A percentile compares a stretch with the other conserved stretches of the same genome.
These are phyloP conservation scores for Argya squamiceps DNA, from an alignment of 2,797 vertebrate genomes.

Conservation along the genomic window DNA sequence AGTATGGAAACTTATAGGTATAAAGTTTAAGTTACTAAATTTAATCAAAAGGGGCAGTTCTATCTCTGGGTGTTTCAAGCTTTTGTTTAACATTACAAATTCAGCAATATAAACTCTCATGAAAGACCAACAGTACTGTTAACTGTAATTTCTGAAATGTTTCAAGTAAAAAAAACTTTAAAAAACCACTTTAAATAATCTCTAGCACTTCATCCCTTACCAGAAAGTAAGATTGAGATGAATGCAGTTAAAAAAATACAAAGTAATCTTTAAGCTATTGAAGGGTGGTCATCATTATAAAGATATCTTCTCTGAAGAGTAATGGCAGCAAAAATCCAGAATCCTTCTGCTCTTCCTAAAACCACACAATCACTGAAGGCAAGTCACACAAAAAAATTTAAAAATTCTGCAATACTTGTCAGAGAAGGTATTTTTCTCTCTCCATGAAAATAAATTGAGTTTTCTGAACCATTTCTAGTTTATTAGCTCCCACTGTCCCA, in stretches of 20 bases:
- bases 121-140: not conserved
- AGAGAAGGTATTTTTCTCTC: not conserved
- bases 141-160: not conserved
- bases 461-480: not conserved
- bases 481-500: not conserved
- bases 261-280: not conserved
- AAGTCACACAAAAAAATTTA: not conserved
- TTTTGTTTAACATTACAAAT: not conserved
- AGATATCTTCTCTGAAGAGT: not conserved
- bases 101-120: not conserved
- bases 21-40: not conserved
- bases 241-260: not conserved
- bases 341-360: not conserved
- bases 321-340: not conserved
- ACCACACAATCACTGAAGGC: not conserved
- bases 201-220: not conserved
- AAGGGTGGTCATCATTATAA: not conserved
- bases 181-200: not conserved
- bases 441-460: not conserved
- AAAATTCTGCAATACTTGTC: not conserved
- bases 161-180: not conserved
- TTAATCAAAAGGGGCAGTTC: not conserved
- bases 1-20: not conserved
- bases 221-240: not conserved
- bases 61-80: not conserved